Evolutionary conservation across 2,113 vertebrate genomes (phyloP).

Genomic region (Erythrocebus patas): DNA sequence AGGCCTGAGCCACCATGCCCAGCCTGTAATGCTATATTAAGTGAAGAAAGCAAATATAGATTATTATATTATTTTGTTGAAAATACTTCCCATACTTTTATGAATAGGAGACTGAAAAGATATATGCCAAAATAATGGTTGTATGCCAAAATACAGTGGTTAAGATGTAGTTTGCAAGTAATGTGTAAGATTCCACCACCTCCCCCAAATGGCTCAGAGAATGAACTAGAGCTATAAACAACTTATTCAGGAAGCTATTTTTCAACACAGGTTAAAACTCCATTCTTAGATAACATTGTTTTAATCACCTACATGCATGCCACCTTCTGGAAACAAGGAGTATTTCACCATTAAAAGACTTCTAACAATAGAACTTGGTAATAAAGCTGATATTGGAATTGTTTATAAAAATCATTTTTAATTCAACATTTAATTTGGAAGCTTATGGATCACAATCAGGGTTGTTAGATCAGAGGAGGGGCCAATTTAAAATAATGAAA

Average conservation of each 20-base stretch:
- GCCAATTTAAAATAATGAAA: neutral
- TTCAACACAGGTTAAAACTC: neutral
- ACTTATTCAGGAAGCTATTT: slow-evolving; percentile 2
- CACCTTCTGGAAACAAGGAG: slow-evolving; percentile 67
- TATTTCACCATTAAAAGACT: slow-evolving; percentile 42
- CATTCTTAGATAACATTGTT: neutral
- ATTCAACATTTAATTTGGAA: slow-evolving; percentile 36
- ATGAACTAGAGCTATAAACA: neutral
- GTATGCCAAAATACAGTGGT: neutral
- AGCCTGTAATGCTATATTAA: neutral
- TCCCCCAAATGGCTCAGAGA: neutral
- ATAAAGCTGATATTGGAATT: neutral
- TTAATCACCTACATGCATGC: neutral
- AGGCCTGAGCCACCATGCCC: too few relatives aligned
- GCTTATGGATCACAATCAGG: neutral
- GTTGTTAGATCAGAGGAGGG: neutral
- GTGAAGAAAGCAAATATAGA: neutral
- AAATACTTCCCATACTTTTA: neutral
- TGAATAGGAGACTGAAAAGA: neutral
- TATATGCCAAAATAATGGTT: neutral
- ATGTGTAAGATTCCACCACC: neutral
- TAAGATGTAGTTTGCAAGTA: neutral
- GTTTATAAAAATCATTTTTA: neutral
- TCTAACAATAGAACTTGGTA: neutral
- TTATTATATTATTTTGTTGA: neutral